Percentiles rank a stretch among this genome's conserved stretches.
These are phyloP conservation scores for Cantharis rufa DNA, from an alignment of 2,888 invertebrate species.

Conservation along the genomic window DNA sequence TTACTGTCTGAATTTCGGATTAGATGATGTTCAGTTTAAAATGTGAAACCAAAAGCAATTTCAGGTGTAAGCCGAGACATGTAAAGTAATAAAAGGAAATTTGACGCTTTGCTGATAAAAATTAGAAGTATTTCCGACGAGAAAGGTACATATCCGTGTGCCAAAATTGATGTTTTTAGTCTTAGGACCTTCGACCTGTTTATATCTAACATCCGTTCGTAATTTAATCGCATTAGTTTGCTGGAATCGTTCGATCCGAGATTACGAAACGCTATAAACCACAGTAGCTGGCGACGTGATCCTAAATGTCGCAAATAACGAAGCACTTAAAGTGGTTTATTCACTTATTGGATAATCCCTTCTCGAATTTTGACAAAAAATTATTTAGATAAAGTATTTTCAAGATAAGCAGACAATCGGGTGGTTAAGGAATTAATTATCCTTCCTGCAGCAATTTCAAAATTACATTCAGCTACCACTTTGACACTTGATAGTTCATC, in stretches of 20 bases:
- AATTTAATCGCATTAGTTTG: constrained; percentile 42
- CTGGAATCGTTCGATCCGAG: constrained; percentile 39
- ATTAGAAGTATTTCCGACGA: constrained; percentile 44
- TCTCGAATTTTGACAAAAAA: constrained; percentile 2
- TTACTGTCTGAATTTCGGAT: constrained; percentile 8
- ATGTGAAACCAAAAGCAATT: constrained; percentile 5
- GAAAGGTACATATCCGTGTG: constrained; percentile 12
- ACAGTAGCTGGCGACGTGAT: constrained; percentile 34
- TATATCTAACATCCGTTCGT: constrained; percentile 37
- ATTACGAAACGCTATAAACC: constrained; percentile 42
- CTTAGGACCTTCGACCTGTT: constrained; percentile 29
- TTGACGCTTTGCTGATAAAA: constrained; percentile 44
- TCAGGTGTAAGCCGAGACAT: constrained; percentile 36
- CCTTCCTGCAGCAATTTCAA: not conserved
- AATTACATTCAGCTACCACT: constrained; percentile 5
- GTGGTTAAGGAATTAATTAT: not conserved
- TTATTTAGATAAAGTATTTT: constrained; percentile 12
- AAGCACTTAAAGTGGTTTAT: constrained; percentile 23
- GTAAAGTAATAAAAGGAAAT: constrained; percentile 31
- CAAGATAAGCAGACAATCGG: not conserved
- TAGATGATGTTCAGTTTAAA: not conserved
- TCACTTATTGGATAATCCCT: constrained; percentile 20
- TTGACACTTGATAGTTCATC: constrained; percentile 25
- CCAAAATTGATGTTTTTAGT: constrained; percentile 25
- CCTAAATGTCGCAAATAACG: constrained; percentile 29